Evolutionary conservation across 2,888 invertebrate species (phyloP).

Genomic region (Athrips mouffetella): DNA sequence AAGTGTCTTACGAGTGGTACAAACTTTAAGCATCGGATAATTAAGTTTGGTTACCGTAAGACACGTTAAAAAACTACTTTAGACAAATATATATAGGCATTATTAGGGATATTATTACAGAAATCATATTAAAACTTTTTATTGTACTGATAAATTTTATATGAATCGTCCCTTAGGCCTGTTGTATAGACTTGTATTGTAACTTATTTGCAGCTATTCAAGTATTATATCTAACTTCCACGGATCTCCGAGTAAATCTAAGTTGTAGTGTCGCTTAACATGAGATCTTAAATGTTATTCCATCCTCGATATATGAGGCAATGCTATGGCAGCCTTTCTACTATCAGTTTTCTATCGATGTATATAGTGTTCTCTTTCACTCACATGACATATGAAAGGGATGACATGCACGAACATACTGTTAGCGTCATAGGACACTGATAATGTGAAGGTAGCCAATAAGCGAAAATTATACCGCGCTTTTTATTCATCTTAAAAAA

Average conservation of each 20-base stretch:
- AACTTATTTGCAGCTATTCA: conserved; percentile 38
- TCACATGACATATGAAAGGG: too few relatives aligned
- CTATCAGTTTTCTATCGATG: too few relatives aligned
- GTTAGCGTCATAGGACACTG: too few relatives aligned
- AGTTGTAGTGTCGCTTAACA: conserved; percentile 35
- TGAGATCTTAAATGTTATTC: conserved; percentile 17
- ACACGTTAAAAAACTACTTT: too few relatives aligned
- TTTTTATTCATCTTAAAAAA: too few relatives aligned
- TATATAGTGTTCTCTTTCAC: too few relatives aligned
- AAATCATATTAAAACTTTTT: conserved; percentile 37
- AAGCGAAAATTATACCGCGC: too few relatives aligned
- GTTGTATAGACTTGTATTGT: conserved; percentile 49
- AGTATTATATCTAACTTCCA: conserved; percentile 47
- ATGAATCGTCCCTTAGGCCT: conserved; percentile 38
- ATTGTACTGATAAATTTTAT: conserved; percentile 46
- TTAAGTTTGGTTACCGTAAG: conserved; percentile 15
- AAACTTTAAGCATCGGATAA: too few relatives aligned
- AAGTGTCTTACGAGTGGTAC: neutral
- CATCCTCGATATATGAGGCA: neutral
- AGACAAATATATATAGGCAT: conserved; percentile 56
- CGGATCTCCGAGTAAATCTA: conserved; percentile 52
- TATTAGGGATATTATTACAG: conserved; percentile 52
- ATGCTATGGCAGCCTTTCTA: too few relatives aligned
- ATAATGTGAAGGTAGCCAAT: too few relatives aligned
- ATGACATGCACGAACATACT: too few relatives aligned